A percentile compares a stretch with the other conserved stretches of the same genome.
Evolutionary conservation across 2,113 vertebrate genomes (phyloP).

Genomic region (Acrocephalus arundinaceus): DNA sequence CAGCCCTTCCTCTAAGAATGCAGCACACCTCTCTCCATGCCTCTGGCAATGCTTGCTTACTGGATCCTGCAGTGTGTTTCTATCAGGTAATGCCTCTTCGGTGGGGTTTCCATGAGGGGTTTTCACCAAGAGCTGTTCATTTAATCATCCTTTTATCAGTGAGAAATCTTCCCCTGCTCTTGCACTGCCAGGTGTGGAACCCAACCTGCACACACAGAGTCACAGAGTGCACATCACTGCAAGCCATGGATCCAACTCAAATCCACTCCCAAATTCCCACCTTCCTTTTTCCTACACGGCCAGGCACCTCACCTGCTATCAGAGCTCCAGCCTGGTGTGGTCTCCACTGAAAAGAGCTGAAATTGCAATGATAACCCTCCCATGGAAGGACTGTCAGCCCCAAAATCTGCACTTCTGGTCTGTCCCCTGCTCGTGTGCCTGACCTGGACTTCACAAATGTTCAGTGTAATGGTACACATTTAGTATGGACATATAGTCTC

Average conservation of each 20-base stretch:
- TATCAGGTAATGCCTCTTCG: neutral
- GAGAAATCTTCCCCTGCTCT: neutral
- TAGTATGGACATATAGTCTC: neutral
- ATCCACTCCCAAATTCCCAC: neutral
- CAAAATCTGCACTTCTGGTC: neutral
- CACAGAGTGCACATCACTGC: neutral
- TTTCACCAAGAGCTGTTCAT: fast-evolving
- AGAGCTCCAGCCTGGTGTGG: neutral
- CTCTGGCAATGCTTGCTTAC: neutral
- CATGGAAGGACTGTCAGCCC: neutral
- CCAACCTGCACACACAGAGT: fast-evolving
- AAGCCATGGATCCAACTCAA: neutral
- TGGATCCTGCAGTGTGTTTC: neutral
- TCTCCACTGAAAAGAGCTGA: neutral
- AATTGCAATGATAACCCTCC: neutral
- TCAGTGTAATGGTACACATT: neutral
- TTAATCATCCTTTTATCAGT: neutral
- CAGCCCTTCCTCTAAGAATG: neutral
- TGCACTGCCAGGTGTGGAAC: neutral
- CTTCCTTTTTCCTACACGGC: fast-evolving
- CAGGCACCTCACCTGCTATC: fast-evolving
- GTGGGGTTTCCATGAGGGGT: neutral
- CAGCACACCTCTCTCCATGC: neutral
- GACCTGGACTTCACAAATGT: neutral
- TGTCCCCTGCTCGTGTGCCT: neutral